phyloP scores from a whole-genome alignment of 1,140 invertebrate genomes.

The Achroia grisella region DNA sequence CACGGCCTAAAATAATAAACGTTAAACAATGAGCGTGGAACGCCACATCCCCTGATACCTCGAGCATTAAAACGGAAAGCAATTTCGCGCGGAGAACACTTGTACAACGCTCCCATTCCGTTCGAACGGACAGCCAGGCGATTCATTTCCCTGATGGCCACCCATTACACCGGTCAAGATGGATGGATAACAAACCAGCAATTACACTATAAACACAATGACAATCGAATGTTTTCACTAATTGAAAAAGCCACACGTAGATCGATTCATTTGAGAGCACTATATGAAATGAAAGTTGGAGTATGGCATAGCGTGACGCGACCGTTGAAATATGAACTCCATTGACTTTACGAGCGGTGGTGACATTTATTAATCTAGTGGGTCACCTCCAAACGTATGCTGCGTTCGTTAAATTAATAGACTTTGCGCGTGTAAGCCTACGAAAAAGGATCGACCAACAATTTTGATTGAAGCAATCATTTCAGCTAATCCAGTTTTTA shows the following conservation, averaged over 20 bases:
- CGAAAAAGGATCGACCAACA: constrained; percentile 10
- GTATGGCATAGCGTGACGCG: constrained; percentile 38
- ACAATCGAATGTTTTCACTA: constrained; percentile 70
- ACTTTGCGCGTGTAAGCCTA: constrained; percentile 12
- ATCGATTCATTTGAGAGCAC: constrained; percentile 59
- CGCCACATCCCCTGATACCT: constrained; percentile 28
- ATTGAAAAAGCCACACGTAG: constrained; percentile 59
- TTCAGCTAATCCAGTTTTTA: constrained; percentile 1
- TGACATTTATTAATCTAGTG: constrained; percentile 56
- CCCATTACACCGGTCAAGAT: constrained; percentile 65
- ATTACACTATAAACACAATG: constrained; percentile 67
- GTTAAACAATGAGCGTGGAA: constrained; percentile 20
- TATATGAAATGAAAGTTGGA: constrained; percentile 63
- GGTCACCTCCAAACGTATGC: constrained; percentile 26
- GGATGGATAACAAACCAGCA: constrained; percentile 66
- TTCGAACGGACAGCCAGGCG: constrained; percentile 31
- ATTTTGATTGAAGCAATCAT: constrained; percentile 1
- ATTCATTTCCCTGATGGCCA: constrained; percentile 66
- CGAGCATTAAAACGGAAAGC: constrained; percentile 40
- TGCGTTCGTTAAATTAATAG: constrained; percentile 26
- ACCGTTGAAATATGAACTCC: constrained; percentile 58
- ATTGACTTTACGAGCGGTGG: constrained; percentile 54
- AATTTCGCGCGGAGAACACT: constrained; percentile 40
- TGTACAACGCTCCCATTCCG: constrained; percentile 33
- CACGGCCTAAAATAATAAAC: constrained; percentile 17